Conservation (phyloP, 1,140 invertebrate species). For the Penaeus indicus region DNA sequence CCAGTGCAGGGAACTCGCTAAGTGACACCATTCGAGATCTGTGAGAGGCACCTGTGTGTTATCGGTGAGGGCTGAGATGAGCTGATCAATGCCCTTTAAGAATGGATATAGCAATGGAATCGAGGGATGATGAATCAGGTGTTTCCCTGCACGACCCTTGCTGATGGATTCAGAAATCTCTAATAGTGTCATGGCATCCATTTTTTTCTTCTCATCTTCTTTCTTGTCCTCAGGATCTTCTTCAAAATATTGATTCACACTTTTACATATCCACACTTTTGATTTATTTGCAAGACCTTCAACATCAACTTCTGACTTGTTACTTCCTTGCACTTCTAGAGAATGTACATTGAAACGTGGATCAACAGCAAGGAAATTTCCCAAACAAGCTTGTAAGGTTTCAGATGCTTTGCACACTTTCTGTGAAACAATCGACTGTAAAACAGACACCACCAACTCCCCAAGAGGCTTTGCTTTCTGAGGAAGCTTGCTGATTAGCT, state of each 20-base stretch:
- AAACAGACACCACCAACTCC: too few species aligned
- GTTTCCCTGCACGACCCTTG: constrained; percentile 45
- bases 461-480: too few species aligned
- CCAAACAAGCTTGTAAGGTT: constrained; percentile 19
- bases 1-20: constrained; percentile 49
- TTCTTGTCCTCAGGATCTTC: constrained; percentile 2
- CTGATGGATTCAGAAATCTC: constrained; percentile 53
- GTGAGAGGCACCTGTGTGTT: constrained; percentile 30
- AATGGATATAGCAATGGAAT: constrained; percentile 40
- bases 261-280: constrained; percentile 39
- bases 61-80: constrained; percentile 30
- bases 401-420: too few species aligned
- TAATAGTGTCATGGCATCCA: constrained; percentile 54
- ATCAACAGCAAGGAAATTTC: constrained; percentile 17
- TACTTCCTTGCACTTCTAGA: background rate
- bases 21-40: constrained; percentile 33
- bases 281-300: constrained; percentile 52
- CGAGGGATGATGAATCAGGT: constrained; percentile 38
- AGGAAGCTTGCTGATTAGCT: too few species aligned
- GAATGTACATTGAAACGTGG: constrained; percentile 31
- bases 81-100: constrained; percentile 17
- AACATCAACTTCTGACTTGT: constrained; percentile 8
- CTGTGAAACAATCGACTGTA: too few species aligned
- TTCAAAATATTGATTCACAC: constrained; percentile 17
- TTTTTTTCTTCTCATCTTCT: background rate